Evolutionary conservation across 2,113 vertebrate genomes (phyloP).

Genomic region (Hassar affinis): DNA sequence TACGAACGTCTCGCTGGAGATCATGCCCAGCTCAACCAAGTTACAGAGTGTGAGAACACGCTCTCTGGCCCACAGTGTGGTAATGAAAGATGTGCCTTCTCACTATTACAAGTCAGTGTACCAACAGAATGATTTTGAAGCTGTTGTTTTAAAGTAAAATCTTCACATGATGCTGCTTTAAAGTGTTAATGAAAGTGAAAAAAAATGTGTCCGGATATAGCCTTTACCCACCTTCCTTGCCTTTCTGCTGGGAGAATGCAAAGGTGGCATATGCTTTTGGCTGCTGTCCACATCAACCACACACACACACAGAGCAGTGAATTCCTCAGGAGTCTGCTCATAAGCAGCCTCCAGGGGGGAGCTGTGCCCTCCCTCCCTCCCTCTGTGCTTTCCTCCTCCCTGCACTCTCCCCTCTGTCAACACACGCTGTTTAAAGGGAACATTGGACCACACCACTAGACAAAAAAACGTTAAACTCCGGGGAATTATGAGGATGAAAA

Average conservation of each 20-base stretch:
- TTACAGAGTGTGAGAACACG: too few relatives aligned
- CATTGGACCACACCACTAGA: conserved; percentile 61
- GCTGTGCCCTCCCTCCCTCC: conserved; percentile 44
- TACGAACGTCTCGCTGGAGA: too few relatives aligned
- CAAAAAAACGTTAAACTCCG: conserved; percentile 24
- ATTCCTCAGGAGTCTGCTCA: conserved; percentile 73
- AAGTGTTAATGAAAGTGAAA: not conserved
- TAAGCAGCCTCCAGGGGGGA: conserved; percentile 47
- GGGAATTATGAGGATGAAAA: conserved; percentile 46
- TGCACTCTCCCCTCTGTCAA: conserved; percentile 57
- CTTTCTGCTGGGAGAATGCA: conserved; percentile 15
- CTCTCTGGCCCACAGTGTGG: too few relatives aligned
- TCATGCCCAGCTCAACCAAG: too few relatives aligned
- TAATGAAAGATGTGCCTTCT: too few relatives aligned
- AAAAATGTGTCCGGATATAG: conserved; percentile 15
- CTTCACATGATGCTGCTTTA: not conserved
- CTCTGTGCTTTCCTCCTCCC: conserved; percentile 30
- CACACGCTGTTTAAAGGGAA: conserved; percentile 54
- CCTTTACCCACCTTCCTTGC: conserved; percentile 24
- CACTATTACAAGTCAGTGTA: too few relatives aligned
- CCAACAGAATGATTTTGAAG: too few relatives aligned
- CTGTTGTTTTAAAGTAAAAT: too few relatives aligned
- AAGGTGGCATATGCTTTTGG: conserved; percentile 37
- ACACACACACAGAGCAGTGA: conserved; percentile 47
- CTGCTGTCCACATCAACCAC: conserved; percentile 20